phyloP scores from a whole-genome alignment of 2,888 invertebrate genomes.

The Ormyrus pomaceus region DNA sequence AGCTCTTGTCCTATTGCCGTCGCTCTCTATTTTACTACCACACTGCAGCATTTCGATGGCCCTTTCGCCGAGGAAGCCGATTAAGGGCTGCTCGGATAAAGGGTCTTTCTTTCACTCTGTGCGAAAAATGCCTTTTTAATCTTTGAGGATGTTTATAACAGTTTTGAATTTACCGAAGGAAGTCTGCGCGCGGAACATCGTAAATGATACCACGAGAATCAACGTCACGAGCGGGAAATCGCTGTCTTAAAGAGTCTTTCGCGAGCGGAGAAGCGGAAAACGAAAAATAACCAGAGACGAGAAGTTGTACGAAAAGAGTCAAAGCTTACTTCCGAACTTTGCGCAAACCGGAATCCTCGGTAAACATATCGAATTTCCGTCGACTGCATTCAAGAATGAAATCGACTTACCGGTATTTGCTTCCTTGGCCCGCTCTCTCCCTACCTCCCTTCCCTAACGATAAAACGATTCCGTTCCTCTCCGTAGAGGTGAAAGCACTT shows the following conservation, averaged over 20 bases:
- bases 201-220: no score
- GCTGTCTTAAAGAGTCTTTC: neutral
- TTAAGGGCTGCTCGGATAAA: no score
- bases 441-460: neutral
- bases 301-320: neutral
- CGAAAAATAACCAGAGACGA: constrained; percentile 40
- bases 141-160: no score
- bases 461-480: constrained; percentile 9
- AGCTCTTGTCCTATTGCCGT: no score
- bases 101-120: no score
- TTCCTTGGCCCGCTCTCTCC: neutral
- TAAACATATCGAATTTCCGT: constrained; percentile 53
- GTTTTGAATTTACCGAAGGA: no score
- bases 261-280: constrained; percentile 10
- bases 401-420: constrained; percentile 52
- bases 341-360: constrained; percentile 47
- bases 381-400: constrained; percentile 49
- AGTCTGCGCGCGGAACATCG: no score
- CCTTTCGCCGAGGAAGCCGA: no score
- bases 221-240: neutral
- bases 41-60: no score
- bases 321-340: constrained; percentile 19
- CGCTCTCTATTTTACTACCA: no score
- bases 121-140: no score
- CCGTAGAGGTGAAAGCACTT: constrained; percentile 8